Evolutionary conservation across 2,113 vertebrate species (phyloP), one percentile per base, ranked within the genome.

Genomic region (Forbesichthys papilliferus): DNA sequence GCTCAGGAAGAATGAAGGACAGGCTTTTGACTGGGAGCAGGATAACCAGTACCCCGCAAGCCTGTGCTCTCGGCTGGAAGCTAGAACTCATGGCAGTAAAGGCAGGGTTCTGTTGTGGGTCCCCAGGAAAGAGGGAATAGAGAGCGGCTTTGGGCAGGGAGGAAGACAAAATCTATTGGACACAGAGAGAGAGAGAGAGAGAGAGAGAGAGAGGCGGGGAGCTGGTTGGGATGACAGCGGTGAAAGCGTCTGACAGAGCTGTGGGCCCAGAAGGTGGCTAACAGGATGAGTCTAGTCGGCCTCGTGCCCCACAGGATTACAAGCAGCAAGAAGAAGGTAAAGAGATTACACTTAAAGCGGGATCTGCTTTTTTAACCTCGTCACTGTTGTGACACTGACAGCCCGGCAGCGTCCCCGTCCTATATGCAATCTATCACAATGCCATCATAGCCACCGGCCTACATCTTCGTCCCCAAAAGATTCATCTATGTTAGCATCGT

Each of bases 291-390:
- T 91, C 88, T 71, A 81, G 83, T 83, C 83, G 78, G 78, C 91
- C 93, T 95, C 94, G 92, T 93, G 92, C 90, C 91, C 90, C 5
- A 89, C 86, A 73, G 85, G 95, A 96, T 99, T 97, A 97, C 89
- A 86, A 90, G 90, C 90, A 88, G 82, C 89, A 87, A 95, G 90
- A 82, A 89, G 88, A 90, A 95, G 92, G 92, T 95, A 95, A 96
- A 92, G 84, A 91, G 95, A 95, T 97, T 96, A 97, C 86, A 89
- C 90, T 86, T 86, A 84, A 93, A 92, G 91, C 78, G 88, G 88
- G 88, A 85, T 84, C 88, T 93, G 88, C 81, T 88, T 90, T 91
- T 90, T 89, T 90, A 91, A 93, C 92, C 91, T 93, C 78, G 73
- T 93, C 92, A 92, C 89, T 87, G 87, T 87, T 90, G 86, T 91